Evolutionary conservation across 1,140 invertebrate species (phyloP), one percentile per base, ranked within the genome.

Genomic region (Drosophila burlai): DNA sequence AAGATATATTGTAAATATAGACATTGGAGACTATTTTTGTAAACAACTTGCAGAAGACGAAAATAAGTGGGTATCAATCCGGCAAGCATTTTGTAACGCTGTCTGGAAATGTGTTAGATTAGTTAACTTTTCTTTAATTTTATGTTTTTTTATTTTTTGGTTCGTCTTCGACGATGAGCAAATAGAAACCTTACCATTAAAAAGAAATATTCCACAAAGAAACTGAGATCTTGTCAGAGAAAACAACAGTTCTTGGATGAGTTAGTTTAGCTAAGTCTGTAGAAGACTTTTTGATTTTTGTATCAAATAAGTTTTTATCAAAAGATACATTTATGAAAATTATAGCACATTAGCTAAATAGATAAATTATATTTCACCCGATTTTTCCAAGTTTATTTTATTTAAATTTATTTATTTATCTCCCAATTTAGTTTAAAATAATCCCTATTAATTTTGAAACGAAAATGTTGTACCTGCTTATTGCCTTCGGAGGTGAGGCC

Each of bases 21-120:
- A 13, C 18, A 4, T 10, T 13, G 34, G 54, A 21, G 24, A 38
- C 21, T 72, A 36, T 72, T 42, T 68, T 57, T 57, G 40, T 43
- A 46, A 43, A 36, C 29, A 61, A 43, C 62, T 43, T 65, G 29
- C n/a, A 36, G 21, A 36, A 13, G n/a, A 13, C 2, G 40, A 11
- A 45, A 24, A 61, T 62, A 60, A 16, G 18, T n/a, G 54, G 36
- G 13, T 60, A 29, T 26, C 26, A 64, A n/a, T 38, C 15, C 38
- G 26, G 60, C 34, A 18, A 13, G 36, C 21, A 34, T 40, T 57
- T 40, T 2, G 21, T 38, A 24, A 62, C 15, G 16, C n/a, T 36
- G 29, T 50, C 43, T 61, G 29, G 29, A 18, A 15, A 36, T 9
- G 31, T 54, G 1, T 47, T 1, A 47, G 7, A 15, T 18, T 43